Base-by-base conservation (phyloP, 2,797 vertebrate species). In the Halcyon badia region DNA sequence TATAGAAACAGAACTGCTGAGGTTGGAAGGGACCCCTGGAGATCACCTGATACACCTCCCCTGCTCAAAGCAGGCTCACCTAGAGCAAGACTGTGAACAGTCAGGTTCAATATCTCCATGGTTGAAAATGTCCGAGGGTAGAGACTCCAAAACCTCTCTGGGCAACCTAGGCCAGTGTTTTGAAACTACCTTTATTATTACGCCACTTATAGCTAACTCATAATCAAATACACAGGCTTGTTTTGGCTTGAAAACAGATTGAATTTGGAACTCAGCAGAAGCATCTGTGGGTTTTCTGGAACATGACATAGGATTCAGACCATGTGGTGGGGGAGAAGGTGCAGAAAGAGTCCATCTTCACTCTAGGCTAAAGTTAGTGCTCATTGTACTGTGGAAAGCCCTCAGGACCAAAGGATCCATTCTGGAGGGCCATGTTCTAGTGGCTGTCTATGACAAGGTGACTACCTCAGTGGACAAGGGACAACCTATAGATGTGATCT, bases 251-350 rank as follows among this genome's bases (percentile, higher is more conserved):
- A 19, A 70, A 46, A 24, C 20, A 15, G 42, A 5, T 25, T 41
- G 46, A 11, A 18, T 70, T 70, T 89, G 68, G 39, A 44, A 42
- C 26, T 70, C 54, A 49, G 20, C 4, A 39, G 24, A 33, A 46
- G 8, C 28, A 21, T 16, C 66, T 89, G 61, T 73, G 73, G 30
- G 57, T 11, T 84, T 83, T 46, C 9, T 35, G 73, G 26, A 10
- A n/a, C 26, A 8, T 33, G 37, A 3, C 8, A 8, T 80, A 35
- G 14, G 33, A 25, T 72, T 37, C 54, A 66, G 46, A n/a, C 24
- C 28, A n/a, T 3, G 5, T 6, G 1, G 5, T 3, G 9, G n/a
- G 16, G 19, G 12, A 52, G 25, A 58, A 22, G 30, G n/a, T 16
- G 8, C 1, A 1, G 48, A 44, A 79, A 18, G 22, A 20, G 31